phyloP scores from a whole-genome alignment of 1,140 invertebrate genomes.

The Zaprionus ghesquierei region DNA sequence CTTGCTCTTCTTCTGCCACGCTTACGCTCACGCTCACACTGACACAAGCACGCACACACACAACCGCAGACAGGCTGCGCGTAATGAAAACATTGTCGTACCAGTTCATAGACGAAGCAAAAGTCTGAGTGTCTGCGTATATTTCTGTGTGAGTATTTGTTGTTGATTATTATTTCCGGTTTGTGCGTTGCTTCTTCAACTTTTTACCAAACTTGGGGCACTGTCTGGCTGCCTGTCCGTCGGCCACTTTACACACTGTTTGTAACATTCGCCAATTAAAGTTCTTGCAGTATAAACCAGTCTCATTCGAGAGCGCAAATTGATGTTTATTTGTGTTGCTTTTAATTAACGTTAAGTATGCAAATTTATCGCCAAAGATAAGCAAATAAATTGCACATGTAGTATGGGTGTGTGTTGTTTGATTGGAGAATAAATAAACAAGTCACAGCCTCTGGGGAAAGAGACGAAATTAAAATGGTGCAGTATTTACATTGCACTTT shows the following conservation, averaged over 20 bases:
- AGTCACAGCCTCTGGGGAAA: background rate
- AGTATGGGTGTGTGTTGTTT: background rate
- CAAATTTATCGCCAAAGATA: constrained; percentile 40
- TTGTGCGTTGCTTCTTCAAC: constrained; percentile 60
- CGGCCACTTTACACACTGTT: constrained; percentile 40
- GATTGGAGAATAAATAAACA: background rate
- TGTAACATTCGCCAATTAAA: constrained; percentile 49
- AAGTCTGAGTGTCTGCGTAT: constrained; percentile 6
- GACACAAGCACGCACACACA: constrained; percentile 6
- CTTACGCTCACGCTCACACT: background rate
- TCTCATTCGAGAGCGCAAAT: constrained; percentile 25
- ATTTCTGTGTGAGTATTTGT: constrained; percentile 57
- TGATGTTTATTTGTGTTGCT: constrained; percentile 30
- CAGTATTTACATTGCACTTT: background rate
- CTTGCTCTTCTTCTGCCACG: background rate
- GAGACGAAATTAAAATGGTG: background rate
- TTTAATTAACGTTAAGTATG: constrained; percentile 63
- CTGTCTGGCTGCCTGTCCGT: background rate
- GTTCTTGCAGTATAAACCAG: constrained; percentile 35
- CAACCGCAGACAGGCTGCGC: constrained; percentile 14
- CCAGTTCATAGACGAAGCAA: constrained; percentile 54
- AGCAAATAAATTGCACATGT: constrained; percentile 46
- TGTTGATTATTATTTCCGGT: constrained; percentile 77
- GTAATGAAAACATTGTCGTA: constrained; percentile 73
- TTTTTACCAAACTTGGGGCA: constrained; percentile 34